Percentiles rank a stretch among this genome's conserved stretches.
phyloP scores from a whole-genome alignment of 2,888 invertebrate species.

The Trimorus sp. region DNA sequence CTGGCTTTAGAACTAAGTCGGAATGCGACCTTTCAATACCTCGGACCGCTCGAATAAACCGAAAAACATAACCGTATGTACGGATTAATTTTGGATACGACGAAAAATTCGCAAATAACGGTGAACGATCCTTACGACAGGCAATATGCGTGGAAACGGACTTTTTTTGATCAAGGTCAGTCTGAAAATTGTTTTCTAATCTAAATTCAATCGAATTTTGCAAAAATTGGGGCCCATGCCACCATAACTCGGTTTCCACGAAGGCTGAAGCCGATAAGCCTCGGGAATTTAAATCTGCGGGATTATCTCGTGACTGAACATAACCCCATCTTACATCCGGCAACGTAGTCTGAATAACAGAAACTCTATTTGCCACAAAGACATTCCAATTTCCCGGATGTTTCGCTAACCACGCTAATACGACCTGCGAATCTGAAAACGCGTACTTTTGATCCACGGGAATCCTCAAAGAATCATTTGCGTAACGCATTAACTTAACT shows the following conservation, averaged over 20 bases:
- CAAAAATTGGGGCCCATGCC: not conserved
- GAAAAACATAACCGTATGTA: too few relatives aligned
- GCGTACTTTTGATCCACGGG: not conserved
- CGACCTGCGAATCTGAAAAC: conserved; percentile 11
- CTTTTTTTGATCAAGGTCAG: not conserved
- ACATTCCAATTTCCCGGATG: not conserved
- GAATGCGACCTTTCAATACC: too few relatives aligned
- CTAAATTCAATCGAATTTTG: not conserved
- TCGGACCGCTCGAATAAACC: too few relatives aligned
- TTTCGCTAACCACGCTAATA: conserved; percentile 11
- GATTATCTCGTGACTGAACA: not conserved
- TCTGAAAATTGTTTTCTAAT: not conserved
- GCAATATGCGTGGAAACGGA: not conserved
- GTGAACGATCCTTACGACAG: not conserved
- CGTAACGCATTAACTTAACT: not conserved
- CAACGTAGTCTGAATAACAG: not conserved
- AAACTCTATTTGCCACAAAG: conserved; percentile 14
- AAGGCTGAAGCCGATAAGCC: not conserved
- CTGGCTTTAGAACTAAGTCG: too few relatives aligned
- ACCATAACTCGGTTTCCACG: not conserved
- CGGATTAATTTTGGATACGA: not conserved
- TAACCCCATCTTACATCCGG: not conserved
- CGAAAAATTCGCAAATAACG: not conserved
- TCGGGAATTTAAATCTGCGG: not conserved
- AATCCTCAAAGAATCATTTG: not conserved